phyloP scores from a whole-genome alignment of 1,140 invertebrate genomes.

The Myzus persicae region DNA sequence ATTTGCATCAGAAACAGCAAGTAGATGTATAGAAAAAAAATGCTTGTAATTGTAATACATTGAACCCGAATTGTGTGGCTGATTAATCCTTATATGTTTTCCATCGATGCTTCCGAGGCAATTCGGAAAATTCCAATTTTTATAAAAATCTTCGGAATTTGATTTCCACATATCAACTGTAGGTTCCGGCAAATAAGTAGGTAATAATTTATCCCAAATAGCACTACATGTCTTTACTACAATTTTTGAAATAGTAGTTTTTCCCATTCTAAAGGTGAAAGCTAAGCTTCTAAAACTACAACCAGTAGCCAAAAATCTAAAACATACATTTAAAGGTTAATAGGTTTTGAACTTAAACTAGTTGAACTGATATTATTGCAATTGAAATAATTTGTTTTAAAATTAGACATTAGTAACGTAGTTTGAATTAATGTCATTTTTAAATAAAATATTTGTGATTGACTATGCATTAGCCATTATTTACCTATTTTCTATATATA shows the following conservation, averaged over 20 bases:
- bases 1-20: conserved; percentile 32
- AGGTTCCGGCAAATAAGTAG: no score
- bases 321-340: neutral
- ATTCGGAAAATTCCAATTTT: neutral
- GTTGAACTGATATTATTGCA: no score
- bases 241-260: neutral
- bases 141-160: neutral
- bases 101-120: conserved; percentile 63
- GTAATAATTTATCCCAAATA: no score
- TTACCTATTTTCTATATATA: no score
- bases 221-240: neutral
- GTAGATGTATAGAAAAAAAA: conserved; percentile 66
- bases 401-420: no score
- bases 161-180: no score
- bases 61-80: conserved; percentile 62
- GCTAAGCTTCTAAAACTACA: neutral
- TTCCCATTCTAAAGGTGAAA: neutral
- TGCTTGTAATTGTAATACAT: conserved; percentile 66
- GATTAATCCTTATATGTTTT: conserved; percentile 62
- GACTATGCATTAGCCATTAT: no score
- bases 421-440: no score
- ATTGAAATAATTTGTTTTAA: no score
- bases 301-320: neutral
- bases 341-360: no score
- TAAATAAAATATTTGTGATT: no score